Conservation (phyloP, 2,797 vertebrate genomes). For the Muraenolepis orangiensis region DNA sequence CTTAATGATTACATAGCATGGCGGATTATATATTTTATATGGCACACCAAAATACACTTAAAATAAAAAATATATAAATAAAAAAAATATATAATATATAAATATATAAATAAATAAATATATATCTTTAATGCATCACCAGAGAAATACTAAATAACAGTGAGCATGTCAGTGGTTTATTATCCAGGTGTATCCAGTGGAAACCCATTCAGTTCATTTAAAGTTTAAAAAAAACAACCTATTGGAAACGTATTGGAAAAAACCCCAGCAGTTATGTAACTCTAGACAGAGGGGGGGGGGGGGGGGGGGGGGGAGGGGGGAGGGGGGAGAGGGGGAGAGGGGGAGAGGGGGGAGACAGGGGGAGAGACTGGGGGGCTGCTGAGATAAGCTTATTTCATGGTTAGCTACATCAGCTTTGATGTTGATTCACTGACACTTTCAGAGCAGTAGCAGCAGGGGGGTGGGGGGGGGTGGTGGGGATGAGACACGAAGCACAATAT, state of each 20-base stretch:
- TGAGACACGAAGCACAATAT: neutral
- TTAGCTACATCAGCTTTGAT: conserved; percentile 5
- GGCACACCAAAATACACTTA: no score
- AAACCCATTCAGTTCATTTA: neutral
- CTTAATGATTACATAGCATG: neutral
- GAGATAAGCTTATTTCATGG: neutral
- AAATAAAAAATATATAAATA: no score
- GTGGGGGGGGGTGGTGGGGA: no score
- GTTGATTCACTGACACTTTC: conserved; percentile 2
- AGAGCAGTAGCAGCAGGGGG: neutral
- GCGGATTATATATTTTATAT: neutral
- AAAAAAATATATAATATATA: no score
- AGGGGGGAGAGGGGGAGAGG: neutral
- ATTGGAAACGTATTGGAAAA: no score
- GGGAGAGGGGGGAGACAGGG: neutral
- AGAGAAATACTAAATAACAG: neutral
- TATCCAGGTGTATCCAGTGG: neutral
- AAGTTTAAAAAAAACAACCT: no score
- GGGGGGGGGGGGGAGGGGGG: no score
- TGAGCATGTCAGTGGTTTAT: neutral
- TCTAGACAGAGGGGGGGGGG: neutral
- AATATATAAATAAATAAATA: no score
- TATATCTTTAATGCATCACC: no score
- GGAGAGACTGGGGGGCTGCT: neutral
- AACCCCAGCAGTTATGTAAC: neutral